Base-by-base conservation (phyloP, 35 echinoderm and acorn worm genomes). In the Amphiura filiformis region DNA sequence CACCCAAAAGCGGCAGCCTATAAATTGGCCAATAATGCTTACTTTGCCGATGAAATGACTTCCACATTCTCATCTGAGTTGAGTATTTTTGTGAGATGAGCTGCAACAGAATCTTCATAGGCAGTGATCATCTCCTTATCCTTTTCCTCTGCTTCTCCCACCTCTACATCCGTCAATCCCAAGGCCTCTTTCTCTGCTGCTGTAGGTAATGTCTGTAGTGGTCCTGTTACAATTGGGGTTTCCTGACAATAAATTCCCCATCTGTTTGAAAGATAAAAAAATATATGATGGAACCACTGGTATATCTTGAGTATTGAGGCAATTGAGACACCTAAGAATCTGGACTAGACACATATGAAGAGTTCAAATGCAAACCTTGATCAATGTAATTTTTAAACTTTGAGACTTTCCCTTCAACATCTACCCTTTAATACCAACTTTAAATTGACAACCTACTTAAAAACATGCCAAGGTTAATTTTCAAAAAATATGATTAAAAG, bases 1-100 rank as follows among this genome's bases (percentile, higher is more conserved):
- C n/a, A n/a, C n/a, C n/a, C n/a, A n/a, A n/a, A n/a, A n/a, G n/a
- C n/a, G n/a, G n/a, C n/a, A n/a, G n/a, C n/a, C n/a, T n/a, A n/a
- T n/a, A n/a, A 22, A 77, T n/a, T 91, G n/a, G n/a, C n/a, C n/a
- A n/a, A n/a, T n/a, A n/a, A n/a, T n/a, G n/a, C 90, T 82, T 81
- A 98, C 96, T 98, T 86, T 37, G 96, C 96, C 65, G 96, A 52
- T 52, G 44, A 52, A 52, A 52, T 52, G 7, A 52, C 44, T 52
- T 52, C 44, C 44, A 52, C 44, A 52, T 52, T 52, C 44, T 52
- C 44, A 70, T 94, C 92, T 17, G 85, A 97, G 49, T 97, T 92
- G 13, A 97, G 86, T n/a, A 97, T 97, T 39, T 97, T 97, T 17
- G 95, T 88, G 36, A 97, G 95, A 78, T 97, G 95, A 39, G 82